Percentiles rank a stretch among this genome's conserved stretches.
Evolutionary conservation across 2,113 vertebrate genomes (phyloP).

Genomic region (Bettongia penicillata): DNA sequence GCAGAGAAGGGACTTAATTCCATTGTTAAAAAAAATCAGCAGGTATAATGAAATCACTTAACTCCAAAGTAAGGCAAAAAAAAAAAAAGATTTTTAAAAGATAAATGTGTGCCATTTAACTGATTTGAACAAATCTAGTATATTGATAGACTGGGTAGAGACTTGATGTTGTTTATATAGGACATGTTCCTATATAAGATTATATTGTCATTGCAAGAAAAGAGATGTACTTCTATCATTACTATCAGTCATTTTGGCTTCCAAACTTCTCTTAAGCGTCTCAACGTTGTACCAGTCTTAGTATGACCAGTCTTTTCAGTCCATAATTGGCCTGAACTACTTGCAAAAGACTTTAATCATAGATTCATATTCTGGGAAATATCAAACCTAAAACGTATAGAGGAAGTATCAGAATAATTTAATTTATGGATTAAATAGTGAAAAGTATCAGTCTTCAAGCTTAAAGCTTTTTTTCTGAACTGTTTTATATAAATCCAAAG

Average conservation of each 20-base stretch:
- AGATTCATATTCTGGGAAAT: conserved; percentile 10
- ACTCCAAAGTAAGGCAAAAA: conserved; percentile 37
- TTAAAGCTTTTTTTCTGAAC: not conserved
- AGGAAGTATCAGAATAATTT: conserved; percentile 29
- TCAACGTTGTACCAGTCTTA: not conserved
- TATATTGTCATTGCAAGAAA: not conserved
- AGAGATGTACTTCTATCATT: not conserved
- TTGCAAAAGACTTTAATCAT: conserved; percentile 11
- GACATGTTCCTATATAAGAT: not conserved
- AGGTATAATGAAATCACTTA: conserved; percentile 52
- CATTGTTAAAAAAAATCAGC: not conserved
- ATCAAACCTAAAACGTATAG: not conserved
- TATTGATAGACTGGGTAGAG: conserved; percentile 20
- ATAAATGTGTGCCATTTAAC: conserved; percentile 25
- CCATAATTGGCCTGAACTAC: not conserved
- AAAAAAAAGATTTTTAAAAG: conserved; percentile 15
- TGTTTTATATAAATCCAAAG: not conserved
- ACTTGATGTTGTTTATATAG: not conserved
- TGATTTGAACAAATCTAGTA: conserved; percentile 37
- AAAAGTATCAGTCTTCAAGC: not conserved
- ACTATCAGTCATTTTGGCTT: not conserved
- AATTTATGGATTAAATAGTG: not conserved
- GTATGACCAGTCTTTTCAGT: not conserved
- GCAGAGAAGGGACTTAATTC: conserved; percentile 15
- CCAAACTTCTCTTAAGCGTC: not conserved